Evolutionary conservation across 2,797 vertebrate species (phyloP).

Genomic region (Kryptopterus vitreolus): DNA sequence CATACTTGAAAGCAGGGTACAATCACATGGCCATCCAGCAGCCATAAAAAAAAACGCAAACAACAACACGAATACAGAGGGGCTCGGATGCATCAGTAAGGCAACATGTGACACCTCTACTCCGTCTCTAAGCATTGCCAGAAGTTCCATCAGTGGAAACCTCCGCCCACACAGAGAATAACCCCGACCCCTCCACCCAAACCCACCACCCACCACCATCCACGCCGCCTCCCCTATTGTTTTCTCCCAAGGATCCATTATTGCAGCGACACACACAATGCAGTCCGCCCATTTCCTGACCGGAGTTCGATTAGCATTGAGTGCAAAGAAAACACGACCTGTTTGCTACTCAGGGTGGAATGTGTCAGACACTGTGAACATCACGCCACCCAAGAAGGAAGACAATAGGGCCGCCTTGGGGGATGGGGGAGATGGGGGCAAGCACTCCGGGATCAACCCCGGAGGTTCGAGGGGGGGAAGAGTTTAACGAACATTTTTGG

Average conservation of each 20-base stretch:
- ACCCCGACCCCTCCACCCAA: too few species aligned
- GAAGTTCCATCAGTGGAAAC: conserved; percentile 29
- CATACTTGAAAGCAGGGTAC: conserved; percentile 17
- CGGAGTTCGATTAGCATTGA: conserved; percentile 50
- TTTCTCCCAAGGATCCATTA: conserved; percentile 47
- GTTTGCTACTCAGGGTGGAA: conserved; percentile 43
- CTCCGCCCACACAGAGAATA: conserved; percentile 14
- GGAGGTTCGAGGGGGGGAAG: conserved; percentile 39
- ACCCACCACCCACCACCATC: background rate
- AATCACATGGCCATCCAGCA: conserved; percentile 27
- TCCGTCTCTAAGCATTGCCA: conserved; percentile 24
- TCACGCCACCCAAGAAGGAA: conserved; percentile 41
- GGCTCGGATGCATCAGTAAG: background rate
- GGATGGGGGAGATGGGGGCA: too few species aligned
- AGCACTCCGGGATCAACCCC: conserved; percentile 48
- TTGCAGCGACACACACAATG: conserved; percentile 46
- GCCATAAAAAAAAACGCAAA: conserved; percentile 22
- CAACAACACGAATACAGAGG: background rate
- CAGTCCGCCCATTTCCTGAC: conserved; percentile 43
- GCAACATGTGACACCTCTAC: conserved; percentile 34
- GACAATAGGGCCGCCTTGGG: conserved; percentile 16
- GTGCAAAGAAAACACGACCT: conserved; percentile 51
- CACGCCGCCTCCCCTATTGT: conserved; percentile 28
- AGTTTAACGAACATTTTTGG: conserved; percentile 33
- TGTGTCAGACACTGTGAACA: conserved; percentile 39